Evolutionary conservation across 2,888 invertebrate species (phyloP), one percentile per base, ranked within the genome.

Genomic region (Resseliella maxima): DNA sequence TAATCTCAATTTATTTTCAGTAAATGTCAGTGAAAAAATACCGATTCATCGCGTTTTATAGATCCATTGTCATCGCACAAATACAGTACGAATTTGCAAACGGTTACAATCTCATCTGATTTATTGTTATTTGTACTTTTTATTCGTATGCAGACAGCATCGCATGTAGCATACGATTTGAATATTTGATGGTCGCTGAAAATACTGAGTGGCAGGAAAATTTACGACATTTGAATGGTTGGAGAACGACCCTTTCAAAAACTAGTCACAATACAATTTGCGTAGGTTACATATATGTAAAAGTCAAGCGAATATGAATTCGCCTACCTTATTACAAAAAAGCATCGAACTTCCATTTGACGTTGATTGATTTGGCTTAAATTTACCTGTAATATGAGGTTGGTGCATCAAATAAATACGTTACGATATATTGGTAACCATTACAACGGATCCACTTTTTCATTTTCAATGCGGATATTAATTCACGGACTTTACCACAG

Each of bases 161-260:
- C 59, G 24, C 59, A 59, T 6, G 24, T 24, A 59, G 24, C 6
- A 59, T 59, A n/a, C 59, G 24, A 59, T 59, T 59, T 59, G 59
- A 59, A 59, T 59, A 59, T 59, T 59, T 59, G 59, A 59, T 59
- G 59, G 59, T 0, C 59, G 59, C 59, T 59, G 59, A 59, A 59
- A 59, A 59, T 59, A 24, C 12, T 59, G 24, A 24, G 59, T 24
- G 24, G 59, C 24, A 24, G 24, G 59, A 59, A 24, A 59, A 59
- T 59, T 59, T 59, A 59, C 59, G 59, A 59, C 24, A 59, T 24
- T 24, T 59, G 59, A 59, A 59, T 59, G 59, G 24, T 8, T 59
- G 6, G 59, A n/a, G 24, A 59, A 59, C 10, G 59, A 59, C 3
- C n/a, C 59, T 3, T 24, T 3, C 1, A 59, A 6, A 24, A 24